Evolutionary conservation across 1,140 invertebrate genomes (phyloP), one percentile per base, ranked within the genome.

Genomic region (Drosophila hydei): DNA sequence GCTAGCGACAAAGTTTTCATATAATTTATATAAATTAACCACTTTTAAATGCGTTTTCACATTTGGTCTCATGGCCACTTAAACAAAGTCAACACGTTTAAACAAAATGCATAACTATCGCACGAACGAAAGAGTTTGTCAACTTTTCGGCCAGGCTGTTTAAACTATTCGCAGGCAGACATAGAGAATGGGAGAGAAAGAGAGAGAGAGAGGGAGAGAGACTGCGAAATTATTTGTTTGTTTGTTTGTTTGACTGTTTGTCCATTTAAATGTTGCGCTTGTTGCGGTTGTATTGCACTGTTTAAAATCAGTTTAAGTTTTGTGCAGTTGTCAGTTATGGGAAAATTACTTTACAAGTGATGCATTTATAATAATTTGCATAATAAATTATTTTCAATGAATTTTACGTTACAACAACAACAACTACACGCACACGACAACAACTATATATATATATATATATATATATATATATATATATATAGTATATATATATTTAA

Each of bases 331-430:
- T 68, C 77, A 85, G 81, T 75, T 85, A 87, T 87, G 62, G 54
- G 56, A 64, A 85, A 87, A 85, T 87, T 87, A 60, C 83, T 81
- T 68, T 71, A 67, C 77, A 77, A 79, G 62, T 77, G 77, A 84
- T 75, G 67, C 77, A 78, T 81, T 87, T 88, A 87, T 81, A 65
- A 88, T 81, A 88, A 87, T 87, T 88, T 87, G 83, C 77, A 88
- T 87, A 87, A 88, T 81, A 88, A 87, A 87, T 87, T 81, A 77
- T 88, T 72, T 81, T 75, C 74, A 88, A 87, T 87, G 81, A 87
- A 88, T 88, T 88, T 45, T 50, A 52, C 60, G 61, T 59, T 65
- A 67, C 56, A 68, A 61, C 40, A 18, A 43, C 50, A 14, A 42
- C n/a, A 38, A 25, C 33, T 19, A 56, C 48, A 48, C 33, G 55